These are phyloP conservation scores for Phylloscopus collybita DNA, from an alignment of 2,797 vertebrate genomes.

Conservation along the genomic window DNA sequence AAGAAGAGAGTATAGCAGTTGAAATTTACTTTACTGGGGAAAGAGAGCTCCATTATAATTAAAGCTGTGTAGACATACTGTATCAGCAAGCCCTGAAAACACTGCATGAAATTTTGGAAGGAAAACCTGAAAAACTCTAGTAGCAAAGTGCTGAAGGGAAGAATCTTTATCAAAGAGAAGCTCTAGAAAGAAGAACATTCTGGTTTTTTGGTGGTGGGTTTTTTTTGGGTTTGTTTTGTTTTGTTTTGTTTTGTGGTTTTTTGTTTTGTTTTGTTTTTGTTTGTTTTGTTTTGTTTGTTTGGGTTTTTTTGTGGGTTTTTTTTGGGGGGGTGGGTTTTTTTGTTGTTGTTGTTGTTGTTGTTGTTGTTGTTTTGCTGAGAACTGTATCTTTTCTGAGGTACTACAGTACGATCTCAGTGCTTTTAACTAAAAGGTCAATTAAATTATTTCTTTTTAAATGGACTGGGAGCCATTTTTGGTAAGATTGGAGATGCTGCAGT, in stretches of 20 bases:
- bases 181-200: neutral
- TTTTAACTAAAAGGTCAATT: neutral
- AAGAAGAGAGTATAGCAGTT: neutral
- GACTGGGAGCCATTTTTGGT: neutral
- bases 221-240: too few relatives aligned
- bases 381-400: neutral
- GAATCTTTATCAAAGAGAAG: neutral
- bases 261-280: too few relatives aligned
- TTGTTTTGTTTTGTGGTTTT: too few relatives aligned
- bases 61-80: neutral
- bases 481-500: neutral
- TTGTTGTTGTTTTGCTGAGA: neutral
- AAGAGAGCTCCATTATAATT: neutral
- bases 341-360: too few relatives aligned
- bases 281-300: too few relatives aligned
- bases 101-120: neutral
- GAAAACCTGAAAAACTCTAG: neutral
- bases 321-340: too few relatives aligned
- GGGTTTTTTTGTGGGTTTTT: too few relatives aligned
- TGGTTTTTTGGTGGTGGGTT: too few relatives aligned
- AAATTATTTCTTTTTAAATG: neutral
- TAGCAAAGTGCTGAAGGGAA: neutral
- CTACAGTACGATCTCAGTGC: neutral
- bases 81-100: neutral
- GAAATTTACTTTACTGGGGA: neutral